A percentile compares a stretch with the other conserved stretches of the same genome.
These are phyloP conservation scores for Zosterops hypoxanthus DNA, from an alignment of 2,113 vertebrate species.

Conservation along the genomic window DNA sequence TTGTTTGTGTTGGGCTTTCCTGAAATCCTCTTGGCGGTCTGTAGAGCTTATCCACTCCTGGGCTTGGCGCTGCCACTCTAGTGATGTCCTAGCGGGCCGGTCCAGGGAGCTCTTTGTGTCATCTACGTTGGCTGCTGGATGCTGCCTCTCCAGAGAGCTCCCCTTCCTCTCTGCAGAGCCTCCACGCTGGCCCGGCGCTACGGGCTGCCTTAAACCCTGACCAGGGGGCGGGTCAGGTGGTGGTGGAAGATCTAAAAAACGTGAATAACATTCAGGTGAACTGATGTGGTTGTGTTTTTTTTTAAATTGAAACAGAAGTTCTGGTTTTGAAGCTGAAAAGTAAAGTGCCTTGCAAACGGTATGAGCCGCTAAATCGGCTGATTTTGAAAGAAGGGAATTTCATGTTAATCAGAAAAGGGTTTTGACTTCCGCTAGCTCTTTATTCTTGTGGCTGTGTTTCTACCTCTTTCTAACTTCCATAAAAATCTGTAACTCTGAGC, in stretches of 20 bases:
- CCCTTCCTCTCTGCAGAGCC: slow-evolving; percentile 87
- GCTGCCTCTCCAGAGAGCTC: slow-evolving; percentile 92
- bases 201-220: slow-evolving; percentile 89
- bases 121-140: slow-evolving; percentile 81
- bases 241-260: slow-evolving; percentile 95
- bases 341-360: not conserved
- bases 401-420: not conserved
- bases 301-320: slow-evolving; percentile 54
- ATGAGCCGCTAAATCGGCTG: rapidly evolving
- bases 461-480: not conserved
- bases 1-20: slow-evolving; percentile 87
- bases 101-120: slow-evolving; percentile 90
- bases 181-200: slow-evolving; percentile 77
- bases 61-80: slow-evolving; percentile 91
- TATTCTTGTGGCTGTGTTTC: not conserved
- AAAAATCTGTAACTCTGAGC: not conserved
- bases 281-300: slow-evolving; percentile 56
- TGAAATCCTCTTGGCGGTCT: slow-evolving; percentile 86
- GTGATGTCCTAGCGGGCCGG: slow-evolving; percentile 84
- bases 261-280: slow-evolving; percentile 76
- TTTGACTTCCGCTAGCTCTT: not conserved
- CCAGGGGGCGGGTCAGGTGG: slow-evolving; percentile 96
- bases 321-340: slow-evolving; percentile 42
- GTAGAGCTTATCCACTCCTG: slow-evolving; percentile 91
- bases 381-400: not conserved